phyloP scores from a whole-genome alignment of 2,113 vertebrate species.

The Equus quagga region DNA sequence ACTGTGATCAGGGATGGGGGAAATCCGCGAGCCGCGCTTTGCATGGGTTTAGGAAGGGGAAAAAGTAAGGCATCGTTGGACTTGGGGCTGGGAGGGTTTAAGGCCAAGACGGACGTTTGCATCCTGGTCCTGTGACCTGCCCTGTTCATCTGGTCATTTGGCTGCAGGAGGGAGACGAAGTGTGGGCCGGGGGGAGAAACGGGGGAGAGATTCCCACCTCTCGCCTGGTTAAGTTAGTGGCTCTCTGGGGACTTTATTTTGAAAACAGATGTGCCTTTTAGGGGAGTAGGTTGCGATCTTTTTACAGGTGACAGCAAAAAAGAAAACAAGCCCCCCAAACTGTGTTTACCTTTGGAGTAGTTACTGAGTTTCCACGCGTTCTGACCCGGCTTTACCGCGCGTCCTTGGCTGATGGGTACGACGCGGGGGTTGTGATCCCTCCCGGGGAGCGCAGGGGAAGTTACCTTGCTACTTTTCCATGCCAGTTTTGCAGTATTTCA shows the following conservation, averaged over 20 bases:
- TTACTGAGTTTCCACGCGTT: background rate
- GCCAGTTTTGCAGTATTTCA: background rate
- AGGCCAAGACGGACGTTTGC: background rate
- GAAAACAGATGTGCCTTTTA: background rate
- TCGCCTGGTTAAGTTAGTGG: background rate
- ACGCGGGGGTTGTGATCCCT: background rate
- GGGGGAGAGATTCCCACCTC: background rate
- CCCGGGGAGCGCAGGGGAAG: background rate
- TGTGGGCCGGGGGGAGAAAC: background rate
- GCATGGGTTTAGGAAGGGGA: background rate
- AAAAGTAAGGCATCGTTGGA: background rate
- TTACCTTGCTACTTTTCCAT: background rate
- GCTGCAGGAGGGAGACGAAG: background rate
- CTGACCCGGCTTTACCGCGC: too few species aligned
- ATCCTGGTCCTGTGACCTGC: conserved; percentile 37
- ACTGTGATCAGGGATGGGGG: background rate
- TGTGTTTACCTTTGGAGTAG: background rate
- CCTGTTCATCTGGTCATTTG: background rate
- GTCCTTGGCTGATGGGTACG: background rate
- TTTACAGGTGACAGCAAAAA: background rate
- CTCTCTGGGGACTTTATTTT: conserved; percentile 16
- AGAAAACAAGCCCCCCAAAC: background rate
- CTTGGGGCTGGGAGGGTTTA: background rate
- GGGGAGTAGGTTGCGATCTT: background rate
- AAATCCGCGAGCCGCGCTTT: background rate